phyloP scores from a whole-genome alignment of 2,888 invertebrate genomes.

The Sicus ferrugineus region DNA sequence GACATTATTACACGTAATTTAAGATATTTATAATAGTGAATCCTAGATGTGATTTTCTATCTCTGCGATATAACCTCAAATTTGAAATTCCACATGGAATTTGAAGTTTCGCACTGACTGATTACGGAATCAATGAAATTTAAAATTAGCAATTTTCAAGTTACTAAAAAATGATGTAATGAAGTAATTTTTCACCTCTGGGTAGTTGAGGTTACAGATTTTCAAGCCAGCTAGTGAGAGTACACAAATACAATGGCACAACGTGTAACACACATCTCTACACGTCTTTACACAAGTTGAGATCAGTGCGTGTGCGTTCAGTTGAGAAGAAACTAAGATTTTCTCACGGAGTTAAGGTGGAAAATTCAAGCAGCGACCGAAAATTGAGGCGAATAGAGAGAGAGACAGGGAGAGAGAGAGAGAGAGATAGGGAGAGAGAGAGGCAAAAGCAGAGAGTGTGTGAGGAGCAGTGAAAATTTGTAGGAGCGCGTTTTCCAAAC shows the following conservation, averaged over 20 bases:
- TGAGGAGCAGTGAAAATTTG: background rate
- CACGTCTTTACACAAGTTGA: background rate
- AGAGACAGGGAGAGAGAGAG: background rate
- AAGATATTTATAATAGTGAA: too few relatives aligned
- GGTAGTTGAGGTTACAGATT: background rate
- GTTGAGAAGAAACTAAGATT: background rate
- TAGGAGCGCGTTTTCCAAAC: background rate
- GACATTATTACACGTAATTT: too few relatives aligned
- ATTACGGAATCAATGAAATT: too few relatives aligned
- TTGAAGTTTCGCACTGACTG: too few relatives aligned
- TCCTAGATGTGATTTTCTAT: too few relatives aligned
- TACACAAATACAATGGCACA: background rate
- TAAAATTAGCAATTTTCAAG: background rate
- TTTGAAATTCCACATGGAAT: too few relatives aligned
- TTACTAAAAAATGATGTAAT: background rate
- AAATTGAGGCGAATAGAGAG: background rate
- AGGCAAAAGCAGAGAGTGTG: background rate
- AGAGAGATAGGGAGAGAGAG: background rate
- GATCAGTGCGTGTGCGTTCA: background rate
- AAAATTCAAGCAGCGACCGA: background rate
- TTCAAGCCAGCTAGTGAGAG: constrained; percentile 3
- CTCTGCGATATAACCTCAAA: too few relatives aligned
- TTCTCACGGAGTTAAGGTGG: background rate
- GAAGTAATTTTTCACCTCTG: background rate
- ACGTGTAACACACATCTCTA: background rate